phyloP scores from a whole-genome alignment of 2,797 vertebrate genomes.

The Cyclura pinguis region DNA sequence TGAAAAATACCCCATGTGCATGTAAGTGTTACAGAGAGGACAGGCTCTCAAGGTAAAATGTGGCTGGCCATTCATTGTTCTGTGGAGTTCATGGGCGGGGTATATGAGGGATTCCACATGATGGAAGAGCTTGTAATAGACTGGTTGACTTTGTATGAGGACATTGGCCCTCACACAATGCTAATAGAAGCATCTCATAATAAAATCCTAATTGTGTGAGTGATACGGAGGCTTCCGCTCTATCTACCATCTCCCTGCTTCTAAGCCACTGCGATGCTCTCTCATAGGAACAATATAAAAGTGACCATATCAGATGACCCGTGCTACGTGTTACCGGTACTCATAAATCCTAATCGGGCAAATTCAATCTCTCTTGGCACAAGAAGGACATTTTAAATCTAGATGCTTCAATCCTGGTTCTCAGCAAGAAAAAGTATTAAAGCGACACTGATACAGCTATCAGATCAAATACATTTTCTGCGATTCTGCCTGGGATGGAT shows the following conservation, averaged over 20 bases:
- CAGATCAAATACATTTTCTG: constrained; percentile 69
- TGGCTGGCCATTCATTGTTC: constrained; percentile 56
- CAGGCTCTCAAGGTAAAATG: constrained; percentile 64
- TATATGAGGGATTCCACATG: constrained; percentile 38
- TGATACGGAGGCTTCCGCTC: constrained; percentile 47
- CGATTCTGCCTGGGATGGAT: constrained; percentile 55
- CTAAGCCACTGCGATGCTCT: constrained; percentile 47
- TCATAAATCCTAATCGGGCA: constrained; percentile 74
- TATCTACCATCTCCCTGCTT: constrained; percentile 65
- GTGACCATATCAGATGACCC: constrained; percentile 67
- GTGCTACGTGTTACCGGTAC: constrained; percentile 37
- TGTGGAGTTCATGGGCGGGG: constrained; percentile 57
- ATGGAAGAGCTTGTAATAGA: constrained; percentile 37
- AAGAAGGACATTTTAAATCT: constrained; percentile 72
- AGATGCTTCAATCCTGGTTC: constrained; percentile 58
- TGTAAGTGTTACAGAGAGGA: constrained; percentile 61
- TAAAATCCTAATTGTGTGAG: constrained; percentile 64
- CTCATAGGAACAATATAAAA: constrained; percentile 49
- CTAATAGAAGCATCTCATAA: constrained; percentile 71
- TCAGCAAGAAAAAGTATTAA: constrained; percentile 54
- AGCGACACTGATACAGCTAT: constrained; percentile 58
- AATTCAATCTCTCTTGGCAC: constrained; percentile 69
- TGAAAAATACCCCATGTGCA: constrained; percentile 39
- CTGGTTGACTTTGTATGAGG: constrained; percentile 67
- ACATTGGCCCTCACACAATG: constrained; percentile 59